Conservation (phyloP, 2,113 vertebrate genomes). For the Boulengerochromis microlepis region DNA sequence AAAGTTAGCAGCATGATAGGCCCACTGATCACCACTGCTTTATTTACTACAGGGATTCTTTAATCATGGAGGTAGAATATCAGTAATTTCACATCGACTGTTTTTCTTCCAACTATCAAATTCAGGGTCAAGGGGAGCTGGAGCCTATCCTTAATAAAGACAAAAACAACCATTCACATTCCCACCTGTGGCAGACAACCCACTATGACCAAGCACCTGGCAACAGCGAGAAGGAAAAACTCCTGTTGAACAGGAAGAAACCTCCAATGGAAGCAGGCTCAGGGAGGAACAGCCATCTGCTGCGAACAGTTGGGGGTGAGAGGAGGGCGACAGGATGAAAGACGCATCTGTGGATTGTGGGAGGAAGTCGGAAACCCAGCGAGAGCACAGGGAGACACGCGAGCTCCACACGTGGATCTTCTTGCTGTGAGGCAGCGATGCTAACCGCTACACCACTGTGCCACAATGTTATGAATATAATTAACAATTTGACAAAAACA, state of each 20-base stretch:
- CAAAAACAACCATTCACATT: background rate
- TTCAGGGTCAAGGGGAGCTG: background rate
- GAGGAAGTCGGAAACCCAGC: rapidly evolving
- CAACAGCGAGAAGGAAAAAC: background rate
- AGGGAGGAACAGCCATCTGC: background rate
- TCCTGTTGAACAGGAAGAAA: background rate
- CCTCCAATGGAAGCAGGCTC: rapidly evolving
- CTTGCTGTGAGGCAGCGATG: background rate
- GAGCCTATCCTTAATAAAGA: background rate
- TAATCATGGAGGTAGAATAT: background rate
- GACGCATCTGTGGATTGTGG: background rate
- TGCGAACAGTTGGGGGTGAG: background rate
- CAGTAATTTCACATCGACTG: background rate
- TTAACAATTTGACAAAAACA: background rate
- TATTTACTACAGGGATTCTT: background rate
- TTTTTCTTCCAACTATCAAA: background rate
- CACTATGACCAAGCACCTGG: background rate
- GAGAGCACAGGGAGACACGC: rapidly evolving
- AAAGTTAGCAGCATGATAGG: background rate
- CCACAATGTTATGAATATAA: background rate
- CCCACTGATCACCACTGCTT: background rate
- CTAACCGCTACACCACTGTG: background rate
- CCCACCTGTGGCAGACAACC: background rate
- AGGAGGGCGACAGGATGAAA: rapidly evolving
- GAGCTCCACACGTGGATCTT: background rate